Evolutionary conservation across 2,888 invertebrate species (phyloP), one percentile per base, ranked within the genome.

Genomic region (Thyatira batis): DNA sequence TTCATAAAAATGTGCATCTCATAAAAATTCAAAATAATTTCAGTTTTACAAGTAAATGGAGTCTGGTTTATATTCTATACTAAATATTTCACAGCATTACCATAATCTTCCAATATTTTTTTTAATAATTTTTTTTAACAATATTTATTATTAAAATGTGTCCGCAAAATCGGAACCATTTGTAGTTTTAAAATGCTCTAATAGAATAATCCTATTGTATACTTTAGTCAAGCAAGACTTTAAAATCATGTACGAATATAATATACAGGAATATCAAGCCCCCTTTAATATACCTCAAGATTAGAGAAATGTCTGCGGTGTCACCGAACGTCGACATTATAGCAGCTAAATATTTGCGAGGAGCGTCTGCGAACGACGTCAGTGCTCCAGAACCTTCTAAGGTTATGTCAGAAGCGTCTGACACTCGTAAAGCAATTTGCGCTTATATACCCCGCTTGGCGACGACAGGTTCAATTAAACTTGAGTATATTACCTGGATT

Each of bases 361-460:
- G 62, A 33, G 55, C 56, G 48, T 50, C 53, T 60, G 66, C 50
- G 27, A 54, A 43, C 54, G 60, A 65, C 69, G 46, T 56, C 51
- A 54, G 57, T 0, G 13, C 60, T 55, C 58, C 56, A 49, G 20
- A 28, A 44, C 43, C 50, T 43, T 20, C 39, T 52, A 20, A 48
- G 57, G 49, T 60, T 57, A 58, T 58, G 60, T 56, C 61, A 60
- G 39, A 39, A 54, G 52, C 49, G 45, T 54, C 52, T 51, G 39
- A 39, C 54, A 63, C 63, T 66, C 53, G 57, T 57, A 51, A 48
- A 67, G 69, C 58, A 67, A 69, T 69, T 69, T 61, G 50, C 52
- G 56, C 56, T 64, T 51, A 57, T 44, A 51, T 44, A 45, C 50
- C 23, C 20, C 28, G 44, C 44, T 23, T 28, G 46, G 56, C 54